A percentile compares a stretch with the other conserved stretches of the same genome.
Evolutionary conservation across 2,797 vertebrate species (phyloP).

Genomic region (Pangasius krempfi): DNA sequence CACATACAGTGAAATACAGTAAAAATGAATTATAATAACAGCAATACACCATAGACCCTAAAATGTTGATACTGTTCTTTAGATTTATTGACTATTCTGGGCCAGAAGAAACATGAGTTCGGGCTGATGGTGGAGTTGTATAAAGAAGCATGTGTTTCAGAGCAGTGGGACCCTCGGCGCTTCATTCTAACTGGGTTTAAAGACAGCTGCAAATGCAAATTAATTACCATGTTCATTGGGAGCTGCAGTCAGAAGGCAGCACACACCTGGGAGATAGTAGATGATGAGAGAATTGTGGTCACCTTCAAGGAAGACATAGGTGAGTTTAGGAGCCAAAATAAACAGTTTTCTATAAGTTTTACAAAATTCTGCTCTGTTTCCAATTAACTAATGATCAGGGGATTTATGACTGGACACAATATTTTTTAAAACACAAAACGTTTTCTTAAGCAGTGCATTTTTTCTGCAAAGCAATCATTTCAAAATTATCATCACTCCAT

Average conservation of each 20-base stretch:
- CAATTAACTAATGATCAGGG: not conserved
- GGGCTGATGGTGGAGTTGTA: conserved; percentile 53
- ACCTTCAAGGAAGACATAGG: conserved; percentile 64
- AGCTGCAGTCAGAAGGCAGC: conserved; percentile 61
- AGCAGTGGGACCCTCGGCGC: conserved; percentile 52
- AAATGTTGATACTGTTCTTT: conserved; percentile 3
- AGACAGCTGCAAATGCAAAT: conserved; percentile 35
- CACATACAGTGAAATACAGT: not conserved
- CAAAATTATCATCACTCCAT: not conserved
- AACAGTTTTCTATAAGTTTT: not conserved
- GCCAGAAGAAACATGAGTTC: conserved; percentile 47
- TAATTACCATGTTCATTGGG: conserved; percentile 59
- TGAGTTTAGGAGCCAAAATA: conserved; percentile 40
- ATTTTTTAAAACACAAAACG: not conserved
- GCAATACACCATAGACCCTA: not conserved
- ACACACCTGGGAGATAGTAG: conserved; percentile 62
- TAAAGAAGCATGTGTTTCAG: conserved; percentile 32
- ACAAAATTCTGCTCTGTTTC: not conserved
- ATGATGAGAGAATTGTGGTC: conserved; percentile 61
- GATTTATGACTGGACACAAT: not conserved
- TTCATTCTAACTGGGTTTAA: conserved; percentile 64
- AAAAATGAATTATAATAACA: not conserved
- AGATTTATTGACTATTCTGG: conserved; percentile 59
- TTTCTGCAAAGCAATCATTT: not conserved
- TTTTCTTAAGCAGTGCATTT: not conserved